Percentiles rank a stretch among this genome's conserved stretches.
Evolutionary conservation across 2,113 vertebrate species (phyloP).

Genomic region (Xiphophorus maculatus): DNA sequence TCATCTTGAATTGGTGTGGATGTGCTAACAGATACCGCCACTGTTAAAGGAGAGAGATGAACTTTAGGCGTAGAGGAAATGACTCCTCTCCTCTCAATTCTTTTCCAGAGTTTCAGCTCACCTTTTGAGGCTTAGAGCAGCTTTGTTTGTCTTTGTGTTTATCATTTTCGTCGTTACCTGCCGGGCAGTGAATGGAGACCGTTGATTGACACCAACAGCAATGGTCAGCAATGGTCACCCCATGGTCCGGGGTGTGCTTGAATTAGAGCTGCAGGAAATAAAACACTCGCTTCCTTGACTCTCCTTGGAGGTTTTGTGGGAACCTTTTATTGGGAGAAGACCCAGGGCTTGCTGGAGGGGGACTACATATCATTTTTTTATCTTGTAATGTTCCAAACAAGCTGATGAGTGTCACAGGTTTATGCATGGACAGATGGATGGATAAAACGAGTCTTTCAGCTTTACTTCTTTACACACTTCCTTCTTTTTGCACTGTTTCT

Average conservation of each 20-base stretch:
- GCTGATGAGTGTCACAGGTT: too few relatives aligned
- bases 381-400: too few relatives aligned
- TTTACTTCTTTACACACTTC: too few relatives aligned
- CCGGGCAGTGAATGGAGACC: conserved; percentile 49
- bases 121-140: conserved; percentile 31
- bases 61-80: conserved; percentile 39
- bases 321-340: too few relatives aligned
- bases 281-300: too few relatives aligned
- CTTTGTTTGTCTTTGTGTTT: conserved; percentile 5
- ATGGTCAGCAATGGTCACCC: too few relatives aligned
- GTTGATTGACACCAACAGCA: conserved; percentile 52
- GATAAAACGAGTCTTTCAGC: background rate
- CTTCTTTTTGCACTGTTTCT: too few relatives aligned
- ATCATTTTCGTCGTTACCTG: conserved; percentile 36
- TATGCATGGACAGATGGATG: background rate
- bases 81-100: conserved; percentile 39
- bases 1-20: conserved; percentile 29
- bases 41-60: conserved; percentile 18
- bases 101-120: conserved; percentile 48
- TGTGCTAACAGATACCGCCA: conserved; percentile 43
- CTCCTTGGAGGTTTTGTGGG: too few relatives aligned
- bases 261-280: too few relatives aligned
- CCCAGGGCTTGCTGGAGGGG: too few relatives aligned
- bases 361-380: too few relatives aligned
- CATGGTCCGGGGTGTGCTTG: too few relatives aligned